These are phyloP conservation scores for Drosophila barbarae DNA, from an alignment of 2,888 invertebrate species.

Conservation along the genomic window DNA sequence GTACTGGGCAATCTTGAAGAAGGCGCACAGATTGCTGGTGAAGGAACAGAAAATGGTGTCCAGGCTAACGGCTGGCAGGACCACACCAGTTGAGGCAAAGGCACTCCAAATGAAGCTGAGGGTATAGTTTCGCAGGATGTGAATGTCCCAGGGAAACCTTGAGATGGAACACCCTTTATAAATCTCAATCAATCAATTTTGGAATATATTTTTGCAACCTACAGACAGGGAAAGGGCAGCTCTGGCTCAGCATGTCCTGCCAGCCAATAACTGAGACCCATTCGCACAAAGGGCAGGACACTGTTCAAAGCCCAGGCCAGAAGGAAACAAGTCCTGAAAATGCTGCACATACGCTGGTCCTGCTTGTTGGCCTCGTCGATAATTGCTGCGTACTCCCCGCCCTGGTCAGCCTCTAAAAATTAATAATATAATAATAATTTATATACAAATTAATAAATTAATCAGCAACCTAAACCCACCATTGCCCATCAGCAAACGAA, in stretches of 20 bases:
- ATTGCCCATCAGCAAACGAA: conserved; percentile 24
- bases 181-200: neutral
- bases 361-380: conserved; percentile 15
- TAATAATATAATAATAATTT: neutral
- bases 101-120: conserved; percentile 24
- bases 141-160: conserved; percentile 53
- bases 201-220: neutral
- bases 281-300: conserved; percentile 28
- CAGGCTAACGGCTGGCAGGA: conserved; percentile 37
- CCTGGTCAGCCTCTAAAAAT: conserved; percentile 28
- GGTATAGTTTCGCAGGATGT: conserved; percentile 23
- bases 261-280: conserved; percentile 11
- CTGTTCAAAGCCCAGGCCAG: conserved; percentile 29
- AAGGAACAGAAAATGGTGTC: conserved; percentile 48
- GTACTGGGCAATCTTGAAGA: conserved; percentile 50
- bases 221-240: conserved; percentile 41
- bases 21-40: conserved; percentile 52
- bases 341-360: conserved; percentile 35
- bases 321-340: conserved; percentile 40
- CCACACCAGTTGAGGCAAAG: conserved; percentile 30
- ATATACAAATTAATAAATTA: too few relatives aligned
- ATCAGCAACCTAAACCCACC: conserved; percentile 25
- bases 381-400: conserved; percentile 16
- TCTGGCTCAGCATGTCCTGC: conserved; percentile 32
- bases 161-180: rapidly evolving